Evolutionary conservation across 2,888 invertebrate species (phyloP).

Genomic region (Dichetophora obliterata): DNA sequence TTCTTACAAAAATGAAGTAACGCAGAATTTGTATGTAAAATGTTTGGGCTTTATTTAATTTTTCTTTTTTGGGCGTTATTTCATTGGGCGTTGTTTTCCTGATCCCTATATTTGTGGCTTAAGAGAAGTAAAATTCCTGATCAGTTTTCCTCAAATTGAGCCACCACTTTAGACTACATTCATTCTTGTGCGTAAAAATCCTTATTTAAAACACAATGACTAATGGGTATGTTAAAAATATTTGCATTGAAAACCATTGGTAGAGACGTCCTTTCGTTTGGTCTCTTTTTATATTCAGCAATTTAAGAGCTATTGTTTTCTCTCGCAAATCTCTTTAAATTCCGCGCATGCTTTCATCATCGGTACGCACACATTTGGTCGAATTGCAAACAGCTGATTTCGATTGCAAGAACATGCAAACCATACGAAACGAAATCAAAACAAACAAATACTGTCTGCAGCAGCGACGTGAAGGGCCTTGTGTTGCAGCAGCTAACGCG

Average conservation of each 20-base stretch:
- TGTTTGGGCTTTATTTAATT: too few species aligned
- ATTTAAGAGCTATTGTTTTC: not conserved
- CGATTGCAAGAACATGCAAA: not conserved
- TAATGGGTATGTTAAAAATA: too few species aligned
- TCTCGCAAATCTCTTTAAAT: not conserved
- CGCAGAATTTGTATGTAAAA: too few species aligned
- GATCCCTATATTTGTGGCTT: too few species aligned
- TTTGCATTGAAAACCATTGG: not conserved
- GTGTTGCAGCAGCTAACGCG: not conserved
- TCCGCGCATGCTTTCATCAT: conserved; percentile 7
- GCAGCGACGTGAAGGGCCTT: not conserved
- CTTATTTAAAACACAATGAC: too few species aligned
- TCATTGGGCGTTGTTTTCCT: too few species aligned
- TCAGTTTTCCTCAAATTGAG: too few species aligned
- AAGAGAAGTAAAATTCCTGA: too few species aligned
- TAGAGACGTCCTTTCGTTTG: not conserved
- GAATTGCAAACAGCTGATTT: conserved; percentile 27
- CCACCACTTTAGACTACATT: too few species aligned
- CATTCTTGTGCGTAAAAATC: too few species aligned
- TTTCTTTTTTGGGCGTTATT: too few species aligned
- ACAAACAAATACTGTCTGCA: conserved; percentile 10
- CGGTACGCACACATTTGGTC: conserved; percentile 10
- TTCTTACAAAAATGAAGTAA: too few species aligned
- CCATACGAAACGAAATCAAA: conserved; percentile 10
- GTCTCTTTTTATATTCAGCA: not conserved